A percentile compares a stretch with the other conserved stretches of the same genome.
Evolutionary conservation across 2,113 vertebrate genomes (phyloP).

Genomic region (Platysternon megacephalum): DNA sequence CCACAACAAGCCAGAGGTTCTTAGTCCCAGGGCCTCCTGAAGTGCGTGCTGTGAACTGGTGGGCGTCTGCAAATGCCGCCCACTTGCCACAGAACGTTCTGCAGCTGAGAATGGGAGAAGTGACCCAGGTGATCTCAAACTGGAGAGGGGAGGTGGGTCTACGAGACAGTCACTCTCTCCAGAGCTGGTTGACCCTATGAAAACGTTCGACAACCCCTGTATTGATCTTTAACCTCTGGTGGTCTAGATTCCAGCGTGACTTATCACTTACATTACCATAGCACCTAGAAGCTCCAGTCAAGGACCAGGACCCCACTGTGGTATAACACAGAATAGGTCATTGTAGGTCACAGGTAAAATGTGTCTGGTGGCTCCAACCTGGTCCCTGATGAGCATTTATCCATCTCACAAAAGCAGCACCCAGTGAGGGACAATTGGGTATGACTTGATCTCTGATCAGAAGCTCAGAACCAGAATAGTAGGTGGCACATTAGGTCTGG

Average conservation of each 20-base stretch:
- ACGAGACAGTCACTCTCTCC: background rate
- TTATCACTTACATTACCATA: background rate
- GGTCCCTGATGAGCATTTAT: background rate
- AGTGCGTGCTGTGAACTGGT: background rate
- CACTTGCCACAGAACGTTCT: background rate
- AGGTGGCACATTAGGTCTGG: background rate
- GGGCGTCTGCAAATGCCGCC: background rate
- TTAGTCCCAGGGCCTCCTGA: background rate
- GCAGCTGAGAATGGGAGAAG: background rate
- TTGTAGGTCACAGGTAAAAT: background rate
- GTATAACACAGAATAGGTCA: background rate
- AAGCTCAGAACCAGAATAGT: background rate
- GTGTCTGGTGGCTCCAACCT: too few species aligned
- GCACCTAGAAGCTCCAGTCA: background rate
- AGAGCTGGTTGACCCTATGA: background rate
- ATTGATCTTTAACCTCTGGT: background rate
- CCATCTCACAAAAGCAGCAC: background rate
- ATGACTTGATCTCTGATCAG: background rate
- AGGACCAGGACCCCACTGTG: background rate
- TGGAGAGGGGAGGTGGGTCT: background rate
- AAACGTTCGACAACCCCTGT: background rate
- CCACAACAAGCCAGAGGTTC: background rate
- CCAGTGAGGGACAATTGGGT: background rate
- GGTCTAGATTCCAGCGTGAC: background rate
- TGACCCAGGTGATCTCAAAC: background rate